Conservation (phyloP, 2,888 invertebrate species). For the Pseudolycoriella hygida region DNA sequence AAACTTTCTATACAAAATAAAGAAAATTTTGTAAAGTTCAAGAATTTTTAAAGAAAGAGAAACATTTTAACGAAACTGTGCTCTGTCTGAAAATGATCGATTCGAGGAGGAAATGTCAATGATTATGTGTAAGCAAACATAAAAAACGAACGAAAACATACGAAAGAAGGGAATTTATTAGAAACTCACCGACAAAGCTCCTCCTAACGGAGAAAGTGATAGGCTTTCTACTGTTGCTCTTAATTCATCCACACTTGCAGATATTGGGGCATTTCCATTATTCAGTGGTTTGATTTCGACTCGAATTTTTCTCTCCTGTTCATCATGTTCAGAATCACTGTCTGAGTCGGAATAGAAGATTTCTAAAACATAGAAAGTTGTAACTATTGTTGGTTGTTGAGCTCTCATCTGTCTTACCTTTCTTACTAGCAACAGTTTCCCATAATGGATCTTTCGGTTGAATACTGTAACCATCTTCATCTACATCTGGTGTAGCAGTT, state of each 20-base stretch:
- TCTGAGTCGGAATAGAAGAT: slow-evolving; percentile 83
- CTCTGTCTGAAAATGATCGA: too few relatives aligned
- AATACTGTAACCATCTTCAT: slow-evolving; percentile 86
- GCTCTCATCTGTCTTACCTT: slow-evolving; percentile 17
- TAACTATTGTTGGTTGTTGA: too few relatives aligned
- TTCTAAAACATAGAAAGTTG: neutral
- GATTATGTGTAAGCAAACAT: neutral
- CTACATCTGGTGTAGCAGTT: slow-evolving; percentile 54
- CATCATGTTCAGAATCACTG: slow-evolving; percentile 75
- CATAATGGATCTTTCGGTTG: slow-evolving; percentile 56
- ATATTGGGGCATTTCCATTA: slow-evolving; percentile 76
- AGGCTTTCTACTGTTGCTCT: slow-evolving; percentile 84
- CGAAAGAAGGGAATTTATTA: too few relatives aligned
- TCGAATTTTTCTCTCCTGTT: slow-evolving; percentile 73
- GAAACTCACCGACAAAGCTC: slow-evolving; percentile 36
- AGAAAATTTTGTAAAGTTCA: too few relatives aligned
- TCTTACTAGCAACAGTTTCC: slow-evolving; percentile 33
- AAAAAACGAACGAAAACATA: too few relatives aligned
- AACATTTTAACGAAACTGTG: too few relatives aligned
- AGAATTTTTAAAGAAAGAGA: too few relatives aligned
- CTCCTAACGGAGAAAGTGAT: slow-evolving; percentile 62
- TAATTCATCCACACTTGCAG: slow-evolving; percentile 89
- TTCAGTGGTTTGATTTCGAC: slow-evolving; percentile 90
- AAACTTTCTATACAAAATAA: too few relatives aligned
- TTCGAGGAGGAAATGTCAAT: neutral